phyloP scores from a whole-genome alignment of 1,140 invertebrate species.

The Caenorhabditis briggsae region DNA sequence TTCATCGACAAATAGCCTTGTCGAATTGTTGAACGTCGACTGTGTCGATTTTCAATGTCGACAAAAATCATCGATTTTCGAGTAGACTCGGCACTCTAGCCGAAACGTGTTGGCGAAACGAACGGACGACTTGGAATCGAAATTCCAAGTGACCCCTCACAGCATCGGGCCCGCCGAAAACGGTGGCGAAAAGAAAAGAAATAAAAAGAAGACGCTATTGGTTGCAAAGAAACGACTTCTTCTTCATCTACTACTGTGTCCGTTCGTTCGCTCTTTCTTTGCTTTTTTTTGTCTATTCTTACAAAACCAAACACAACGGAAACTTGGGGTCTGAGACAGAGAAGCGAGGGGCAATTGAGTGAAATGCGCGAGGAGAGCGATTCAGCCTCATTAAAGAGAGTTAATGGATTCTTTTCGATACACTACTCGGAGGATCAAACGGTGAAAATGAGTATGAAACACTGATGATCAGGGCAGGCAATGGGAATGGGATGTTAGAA shows the following conservation, averaged over 20 bases:
- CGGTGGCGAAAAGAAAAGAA: background rate
- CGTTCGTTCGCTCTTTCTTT: conserved; percentile 17
- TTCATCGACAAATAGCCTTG: too few relatives aligned
- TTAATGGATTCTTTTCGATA: conserved; percentile 45
- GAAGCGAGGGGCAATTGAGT: conserved; percentile 4
- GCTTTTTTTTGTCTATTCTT: conserved; percentile 6
- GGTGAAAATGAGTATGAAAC: background rate
- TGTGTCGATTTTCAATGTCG: too few relatives aligned
- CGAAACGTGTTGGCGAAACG: conserved; percentile 10
- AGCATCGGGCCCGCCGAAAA: conserved; percentile 8
- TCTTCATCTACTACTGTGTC: background rate
- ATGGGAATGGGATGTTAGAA: too few relatives aligned
- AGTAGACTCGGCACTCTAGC: too few relatives aligned
- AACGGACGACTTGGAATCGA: background rate
- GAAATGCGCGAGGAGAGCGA: conserved; percentile 15
- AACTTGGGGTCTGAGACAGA: background rate
- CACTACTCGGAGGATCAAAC: background rate
- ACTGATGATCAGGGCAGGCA: background rate
- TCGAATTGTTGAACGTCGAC: too few relatives aligned
- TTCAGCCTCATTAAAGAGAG: conserved; percentile 43
- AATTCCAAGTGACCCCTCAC: conserved; percentile 14
- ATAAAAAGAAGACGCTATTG: background rate
- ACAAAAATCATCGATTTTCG: too few relatives aligned
- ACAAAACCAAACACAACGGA: conserved; percentile 25
- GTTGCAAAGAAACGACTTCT: background rate